These are phyloP conservation scores for Thaleichthys pacificus DNA, from an alignment of 2,797 vertebrate species.

Conservation along the genomic window DNA sequence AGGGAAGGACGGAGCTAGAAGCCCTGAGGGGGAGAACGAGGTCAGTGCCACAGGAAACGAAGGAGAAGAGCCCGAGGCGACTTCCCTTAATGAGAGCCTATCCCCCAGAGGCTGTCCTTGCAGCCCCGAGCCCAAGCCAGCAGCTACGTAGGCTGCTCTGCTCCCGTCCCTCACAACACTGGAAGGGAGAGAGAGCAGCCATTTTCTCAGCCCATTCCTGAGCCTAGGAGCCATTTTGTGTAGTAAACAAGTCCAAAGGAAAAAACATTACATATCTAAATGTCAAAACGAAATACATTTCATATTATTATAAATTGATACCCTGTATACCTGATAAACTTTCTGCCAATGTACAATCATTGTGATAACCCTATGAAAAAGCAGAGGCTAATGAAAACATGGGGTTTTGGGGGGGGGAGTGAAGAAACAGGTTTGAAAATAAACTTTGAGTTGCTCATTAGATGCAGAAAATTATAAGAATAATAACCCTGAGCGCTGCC, in stretches of 20 bases:
- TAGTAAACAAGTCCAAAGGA: conserved; percentile 66
- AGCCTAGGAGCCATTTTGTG: conserved; percentile 72
- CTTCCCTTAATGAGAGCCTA: conserved; percentile 84
- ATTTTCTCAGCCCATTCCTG: conserved; percentile 73
- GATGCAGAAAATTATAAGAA: conserved; percentile 77
- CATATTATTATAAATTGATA: neutral
- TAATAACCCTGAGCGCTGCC: conserved; percentile 66
- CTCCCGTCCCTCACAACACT: neutral
- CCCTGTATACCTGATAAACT: neutral
- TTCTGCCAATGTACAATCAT: no score
- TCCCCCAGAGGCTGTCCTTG: conserved; percentile 59
- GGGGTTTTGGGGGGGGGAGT: conserved; percentile 28
- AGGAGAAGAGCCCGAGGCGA: conserved; percentile 64
- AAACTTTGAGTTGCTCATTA: conserved; percentile 75
- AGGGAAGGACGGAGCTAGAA: conserved; percentile 62
- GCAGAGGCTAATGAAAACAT: conserved; percentile 45
- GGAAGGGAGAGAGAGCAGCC: conserved; percentile 55
- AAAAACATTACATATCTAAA: conserved; percentile 58
- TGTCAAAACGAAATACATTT: conserved; percentile 1
- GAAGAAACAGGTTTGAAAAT: conserved; percentile 63
- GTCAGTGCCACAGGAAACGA: conserved; percentile 92
- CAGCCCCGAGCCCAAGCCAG: conserved; percentile 70
- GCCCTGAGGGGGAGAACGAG: conserved; percentile 86
- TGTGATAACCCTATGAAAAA: conserved; percentile 32
- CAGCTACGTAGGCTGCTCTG: conserved; percentile 11